Conservation (phyloP, 2,113 vertebrate species). For the Salvelinus alpinus region DNA sequence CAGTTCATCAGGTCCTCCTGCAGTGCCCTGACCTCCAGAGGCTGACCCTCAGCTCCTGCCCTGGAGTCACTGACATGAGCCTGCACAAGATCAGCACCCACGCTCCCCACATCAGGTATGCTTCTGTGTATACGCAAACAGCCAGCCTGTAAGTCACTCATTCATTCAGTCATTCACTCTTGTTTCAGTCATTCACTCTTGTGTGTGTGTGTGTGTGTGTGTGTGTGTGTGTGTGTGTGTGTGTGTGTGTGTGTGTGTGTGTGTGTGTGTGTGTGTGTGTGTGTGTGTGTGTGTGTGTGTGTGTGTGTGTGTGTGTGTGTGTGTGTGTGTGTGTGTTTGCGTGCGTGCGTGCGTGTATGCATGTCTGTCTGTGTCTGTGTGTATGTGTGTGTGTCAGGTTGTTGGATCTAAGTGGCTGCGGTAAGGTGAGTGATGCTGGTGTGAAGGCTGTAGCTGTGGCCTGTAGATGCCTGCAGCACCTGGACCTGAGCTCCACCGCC, state of each 20-base stretch:
- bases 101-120: slow-evolving; percentile 31
- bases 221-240: slow-evolving; percentile 18
- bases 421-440: slow-evolving; percentile 60
- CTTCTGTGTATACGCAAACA: background rate
- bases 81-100: slow-evolving; percentile 62
- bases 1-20: slow-evolving; percentile 54
- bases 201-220: slow-evolving; percentile 7
- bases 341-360: slow-evolving; percentile 13
- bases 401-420: slow-evolving; percentile 68
- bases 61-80: slow-evolving; percentile 59
- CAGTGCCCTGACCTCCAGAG: slow-evolving; percentile 51
- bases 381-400: slow-evolving; percentile 39
- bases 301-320: background rate
- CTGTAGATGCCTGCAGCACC: slow-evolving; percentile 55
- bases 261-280: slow-evolving; percentile 9
- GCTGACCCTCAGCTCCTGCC: slow-evolving; percentile 64
- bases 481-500: slow-evolving; percentile 67
- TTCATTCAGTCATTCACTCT: background rate
- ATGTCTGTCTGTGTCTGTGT: background rate
- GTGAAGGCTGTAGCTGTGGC: slow-evolving; percentile 61
- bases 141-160: background rate
- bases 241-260: slow-evolving; percentile 11
- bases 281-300: slow-evolving; percentile 15
- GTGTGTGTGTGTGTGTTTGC: slow-evolving; percentile 31
- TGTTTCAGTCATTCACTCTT: background rate